Percentiles rank a stretch among this genome's conserved stretches.
These are phyloP conservation scores for Drepana falcataria DNA, from an alignment of 2,888 invertebrate species.

Conservation along the genomic window DNA sequence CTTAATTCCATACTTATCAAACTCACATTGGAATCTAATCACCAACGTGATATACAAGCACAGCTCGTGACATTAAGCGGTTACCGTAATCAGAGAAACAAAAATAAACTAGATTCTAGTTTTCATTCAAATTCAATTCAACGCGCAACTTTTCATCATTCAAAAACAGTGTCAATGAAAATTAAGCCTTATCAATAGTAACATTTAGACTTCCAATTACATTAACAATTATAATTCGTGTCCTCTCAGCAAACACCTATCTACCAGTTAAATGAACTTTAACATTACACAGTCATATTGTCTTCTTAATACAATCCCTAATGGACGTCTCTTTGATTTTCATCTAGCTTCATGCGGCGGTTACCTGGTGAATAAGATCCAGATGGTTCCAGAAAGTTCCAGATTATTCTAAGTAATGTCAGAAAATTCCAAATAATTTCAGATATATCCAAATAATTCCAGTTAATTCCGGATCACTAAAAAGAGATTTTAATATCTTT, in stretches of 20 bases:
- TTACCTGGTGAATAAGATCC: conserved; percentile 8
- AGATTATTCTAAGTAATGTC: too few relatives aligned
- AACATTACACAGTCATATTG: conserved; percentile 55
- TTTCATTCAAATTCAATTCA: not conserved
- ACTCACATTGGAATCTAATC: too few relatives aligned
- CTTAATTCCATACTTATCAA: too few relatives aligned
- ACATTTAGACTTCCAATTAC: not conserved
- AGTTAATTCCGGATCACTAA: too few relatives aligned
- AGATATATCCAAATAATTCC: too few relatives aligned
- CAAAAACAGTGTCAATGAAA: not conserved
- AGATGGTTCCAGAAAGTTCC: not conserved
- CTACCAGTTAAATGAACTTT: not conserved
- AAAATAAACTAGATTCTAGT: not conserved
- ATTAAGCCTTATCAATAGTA: not conserved
- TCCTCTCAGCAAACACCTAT: not conserved
- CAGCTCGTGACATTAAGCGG: too few relatives aligned
- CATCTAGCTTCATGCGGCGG: conserved; percentile 49
- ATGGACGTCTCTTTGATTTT: conserved; percentile 70
- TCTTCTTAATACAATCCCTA: conserved; percentile 63
- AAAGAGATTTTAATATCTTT: too few relatives aligned
- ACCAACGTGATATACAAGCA: too few relatives aligned
- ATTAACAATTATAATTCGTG: not conserved
- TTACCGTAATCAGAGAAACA: too few relatives aligned
- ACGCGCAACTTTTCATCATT: too few relatives aligned
- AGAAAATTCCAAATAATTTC: too few relatives aligned